These are phyloP conservation scores for Agrochola lychnidis DNA, from an alignment of 2,888 invertebrate genomes.

Conservation along the genomic window DNA sequence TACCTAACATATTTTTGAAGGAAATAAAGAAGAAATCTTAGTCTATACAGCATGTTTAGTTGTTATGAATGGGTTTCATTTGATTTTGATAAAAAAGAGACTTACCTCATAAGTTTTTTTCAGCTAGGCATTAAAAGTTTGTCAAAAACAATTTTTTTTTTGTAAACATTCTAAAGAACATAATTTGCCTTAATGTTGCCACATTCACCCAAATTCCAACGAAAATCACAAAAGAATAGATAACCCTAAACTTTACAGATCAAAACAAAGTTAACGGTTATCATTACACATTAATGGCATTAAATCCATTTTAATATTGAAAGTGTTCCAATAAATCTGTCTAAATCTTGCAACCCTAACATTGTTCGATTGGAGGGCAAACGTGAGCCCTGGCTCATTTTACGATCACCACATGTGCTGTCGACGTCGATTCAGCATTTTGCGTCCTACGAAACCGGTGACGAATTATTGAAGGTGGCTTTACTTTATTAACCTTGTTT, in stretches of 20 bases:
- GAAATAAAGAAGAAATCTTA: no score
- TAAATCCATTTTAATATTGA: constrained; percentile 57
- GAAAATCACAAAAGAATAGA: constrained; percentile 18
- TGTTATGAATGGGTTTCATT: no score
- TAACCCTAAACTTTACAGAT: constrained; percentile 35
- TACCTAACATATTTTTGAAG: background rate
- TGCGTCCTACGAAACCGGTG: constrained; percentile 53
- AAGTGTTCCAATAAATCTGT: constrained; percentile 54
- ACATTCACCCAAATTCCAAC: background rate
- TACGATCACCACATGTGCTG: constrained; percentile 73
- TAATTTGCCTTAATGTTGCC: background rate
- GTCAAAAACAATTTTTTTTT: background rate
- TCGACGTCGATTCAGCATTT: constrained; percentile 66
- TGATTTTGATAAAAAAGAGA: background rate
- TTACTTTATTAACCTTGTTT: constrained; percentile 70
- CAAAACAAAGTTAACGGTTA: constrained; percentile 56
- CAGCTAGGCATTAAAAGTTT: background rate
- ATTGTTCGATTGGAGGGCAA: constrained; percentile 53
- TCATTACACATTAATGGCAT: constrained; percentile 54
- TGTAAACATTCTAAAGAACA: background rate
- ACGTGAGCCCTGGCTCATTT: constrained; percentile 65
- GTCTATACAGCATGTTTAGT: no score
- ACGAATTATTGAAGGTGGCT: constrained; percentile 72
- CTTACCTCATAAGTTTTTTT: background rate
- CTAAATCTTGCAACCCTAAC: constrained; percentile 58